A percentile compares a stretch with the other conserved stretches of the same genome.
Conservation (phyloP, 2,888 invertebrate species). For the Ornithoptera priamus region DNA sequence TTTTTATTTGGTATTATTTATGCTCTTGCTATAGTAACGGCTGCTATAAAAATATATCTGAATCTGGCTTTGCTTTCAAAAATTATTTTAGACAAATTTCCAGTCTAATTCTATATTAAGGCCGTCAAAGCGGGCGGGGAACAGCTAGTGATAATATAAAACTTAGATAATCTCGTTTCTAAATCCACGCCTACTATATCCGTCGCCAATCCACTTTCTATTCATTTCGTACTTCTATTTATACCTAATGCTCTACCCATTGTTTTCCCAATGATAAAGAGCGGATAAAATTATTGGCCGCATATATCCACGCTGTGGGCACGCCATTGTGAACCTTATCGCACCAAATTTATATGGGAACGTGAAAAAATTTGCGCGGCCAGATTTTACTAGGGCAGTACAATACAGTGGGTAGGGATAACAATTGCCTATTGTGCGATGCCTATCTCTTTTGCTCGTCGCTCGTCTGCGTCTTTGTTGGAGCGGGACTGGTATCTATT, state of each 20-base stretch:
- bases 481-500: slow-evolving; percentile 49
- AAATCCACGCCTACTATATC: slow-evolving; percentile 43
- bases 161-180: neutral
- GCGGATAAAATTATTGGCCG: slow-evolving; percentile 76
- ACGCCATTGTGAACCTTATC: slow-evolving; percentile 44
- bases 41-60: too few species aligned
- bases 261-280: slow-evolving; percentile 73
- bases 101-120: too few species aligned
- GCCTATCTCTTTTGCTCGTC: slow-evolving; percentile 73
- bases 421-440: slow-evolving; percentile 77
- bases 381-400: slow-evolving; percentile 55
- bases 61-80: too few species aligned
- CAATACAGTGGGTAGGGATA: slow-evolving; percentile 65
- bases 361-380: slow-evolving; percentile 46
- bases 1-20: too few species aligned
- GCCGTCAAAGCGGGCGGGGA: too few species aligned
- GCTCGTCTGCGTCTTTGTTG: slow-evolving; percentile 57
- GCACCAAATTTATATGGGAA: slow-evolving; percentile 24
- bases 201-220: slow-evolving; percentile 51
- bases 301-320: slow-evolving; percentile 37
- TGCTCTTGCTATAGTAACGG: too few species aligned
- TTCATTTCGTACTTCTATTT: slow-evolving; percentile 48
- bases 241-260: slow-evolving; percentile 58
- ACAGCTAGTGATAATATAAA: too few species aligned
- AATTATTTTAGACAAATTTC: too few species aligned